A percentile compares a stretch with the other conserved stretches of the same genome.
phyloP scores from a whole-genome alignment of 1,140 invertebrate genomes.

The Drosophila guanche region DNA sequence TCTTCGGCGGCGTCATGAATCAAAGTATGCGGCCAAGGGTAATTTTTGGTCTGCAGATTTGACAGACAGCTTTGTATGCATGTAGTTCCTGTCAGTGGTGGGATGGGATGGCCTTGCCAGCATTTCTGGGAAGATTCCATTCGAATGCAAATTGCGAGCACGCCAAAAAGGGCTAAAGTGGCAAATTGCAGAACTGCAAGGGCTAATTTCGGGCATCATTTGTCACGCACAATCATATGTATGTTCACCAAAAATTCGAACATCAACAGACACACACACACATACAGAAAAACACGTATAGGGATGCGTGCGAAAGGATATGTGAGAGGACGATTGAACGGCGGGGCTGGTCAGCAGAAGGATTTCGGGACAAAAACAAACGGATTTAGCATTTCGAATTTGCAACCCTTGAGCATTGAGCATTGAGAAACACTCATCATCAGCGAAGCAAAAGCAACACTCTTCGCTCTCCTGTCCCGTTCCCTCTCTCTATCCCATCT shows the following conservation, averaged over 20 bases:
- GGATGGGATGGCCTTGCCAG: slow-evolving; percentile 10
- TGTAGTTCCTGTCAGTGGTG: no score
- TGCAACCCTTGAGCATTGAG: slow-evolving; percentile 62
- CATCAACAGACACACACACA: slow-evolving; percentile 6
- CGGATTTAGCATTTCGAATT: slow-evolving; percentile 73
- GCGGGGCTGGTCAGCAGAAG: slow-evolving; percentile 61
- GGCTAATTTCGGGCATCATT: slow-evolving; percentile 75
- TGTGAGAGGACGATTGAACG: not conserved
- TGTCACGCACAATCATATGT: slow-evolving; percentile 77
- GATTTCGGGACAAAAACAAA: slow-evolving; percentile 74
- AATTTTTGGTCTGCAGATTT: no score
- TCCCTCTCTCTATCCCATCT: not conserved
- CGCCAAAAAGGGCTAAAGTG: slow-evolving; percentile 38
- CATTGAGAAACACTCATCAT: slow-evolving; percentile 21
- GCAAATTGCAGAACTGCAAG: not conserved
- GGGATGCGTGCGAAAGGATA: no score
- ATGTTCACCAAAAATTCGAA: slow-evolving; percentile 49
- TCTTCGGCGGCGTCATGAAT: slow-evolving; percentile 52
- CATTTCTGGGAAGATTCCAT: slow-evolving; percentile 23
- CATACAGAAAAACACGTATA: slow-evolving; percentile 3
- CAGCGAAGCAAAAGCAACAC: slow-evolving; percentile 2
- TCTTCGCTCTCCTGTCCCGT: slow-evolving; percentile 7
- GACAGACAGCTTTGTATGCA: no score
- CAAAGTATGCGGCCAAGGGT: not conserved
- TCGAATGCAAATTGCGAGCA: slow-evolving; percentile 51